Base-by-base conservation (phyloP, 2,888 invertebrate species). In the Erebia ligea region DNA sequence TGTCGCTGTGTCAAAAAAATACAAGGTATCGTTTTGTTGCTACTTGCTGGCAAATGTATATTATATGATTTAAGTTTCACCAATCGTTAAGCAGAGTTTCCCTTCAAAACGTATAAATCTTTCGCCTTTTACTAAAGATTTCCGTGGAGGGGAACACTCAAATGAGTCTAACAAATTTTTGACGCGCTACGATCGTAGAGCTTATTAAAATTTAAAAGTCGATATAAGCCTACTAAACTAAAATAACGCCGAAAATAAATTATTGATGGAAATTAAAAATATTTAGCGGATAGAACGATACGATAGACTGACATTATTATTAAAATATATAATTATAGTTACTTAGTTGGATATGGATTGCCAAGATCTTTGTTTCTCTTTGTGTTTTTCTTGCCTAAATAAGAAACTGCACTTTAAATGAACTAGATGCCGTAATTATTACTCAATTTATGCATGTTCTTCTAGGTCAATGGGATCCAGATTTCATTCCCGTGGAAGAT, bases 71-170 rank as follows among this genome's bases (percentile, higher is more conserved):
- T 42, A 5, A n/a, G 10, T 1, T 19, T 17, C 42, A 3, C n/a
- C n/a, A 5, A 17, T 10, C 4, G n/a, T n/a, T 1, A 13, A 2
- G 15, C 45, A 56, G n/a, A n/a, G 68, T 73, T 73, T 71, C 73
- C 73, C 71, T 73, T 73, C 73, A 73, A 74, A 73, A 79, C 95
- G 95, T 85, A 95, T 94, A 95, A 95, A 95, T 95, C 95, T 95
- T 95, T 95, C 95, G 95, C 95, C 95, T 95, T 95, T 95, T 95
- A 95, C 95, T 95, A 95, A 95, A 95, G 95, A 95, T 95, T 95
- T 95, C 95, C 95, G 95, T 95, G 95, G 95, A 95, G 95, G 94
- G 95, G 95, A 92, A 93, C 95, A 95, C 94, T 94, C 94, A 94
- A 95, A 95, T 95, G 95, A 95, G 95, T 95, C 95, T 95, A 54